phyloP scores from a whole-genome alignment of 2,888 invertebrate species.

The Phoronis australis region DNA sequence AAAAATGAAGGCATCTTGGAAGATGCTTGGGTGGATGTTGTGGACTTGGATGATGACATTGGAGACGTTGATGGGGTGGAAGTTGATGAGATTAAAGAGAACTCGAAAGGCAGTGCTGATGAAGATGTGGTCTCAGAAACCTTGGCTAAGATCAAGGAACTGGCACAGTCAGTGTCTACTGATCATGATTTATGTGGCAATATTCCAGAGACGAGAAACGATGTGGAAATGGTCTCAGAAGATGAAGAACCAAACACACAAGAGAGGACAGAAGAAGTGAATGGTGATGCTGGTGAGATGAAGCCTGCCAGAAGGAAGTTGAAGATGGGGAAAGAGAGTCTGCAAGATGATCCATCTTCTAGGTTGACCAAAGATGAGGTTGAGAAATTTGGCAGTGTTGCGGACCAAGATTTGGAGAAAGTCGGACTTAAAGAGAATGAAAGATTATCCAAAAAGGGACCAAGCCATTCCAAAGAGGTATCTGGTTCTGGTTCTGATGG shows the following conservation, averaged over 20 bases:
- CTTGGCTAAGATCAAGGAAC: neutral
- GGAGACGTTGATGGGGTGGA: slow-evolving; percentile 5
- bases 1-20: no score
- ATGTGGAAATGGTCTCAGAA: slow-evolving; percentile 1
- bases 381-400: neutral
- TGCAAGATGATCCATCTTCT: neutral
- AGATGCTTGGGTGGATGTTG: neutral
- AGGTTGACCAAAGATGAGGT: neutral
- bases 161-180: neutral
- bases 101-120: no score
- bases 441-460: neutral
- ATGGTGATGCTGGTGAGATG: no score
- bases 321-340: slow-evolving; percentile 1
- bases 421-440: neutral
- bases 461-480: no score
- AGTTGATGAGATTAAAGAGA: slow-evolving; percentile 3
- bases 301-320: slow-evolving; percentile 1
- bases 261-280: no score
- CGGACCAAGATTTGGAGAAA: slow-evolving; percentile 3
- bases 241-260: neutral
- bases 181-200: neutral
- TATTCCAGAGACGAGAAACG: neutral
- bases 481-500: no score
- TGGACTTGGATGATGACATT: slow-evolving; percentile 7
- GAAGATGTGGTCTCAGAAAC: no score